Base-by-base conservation (phyloP, 1,140 invertebrate genomes). In the Coenobita brevimanus region DNA sequence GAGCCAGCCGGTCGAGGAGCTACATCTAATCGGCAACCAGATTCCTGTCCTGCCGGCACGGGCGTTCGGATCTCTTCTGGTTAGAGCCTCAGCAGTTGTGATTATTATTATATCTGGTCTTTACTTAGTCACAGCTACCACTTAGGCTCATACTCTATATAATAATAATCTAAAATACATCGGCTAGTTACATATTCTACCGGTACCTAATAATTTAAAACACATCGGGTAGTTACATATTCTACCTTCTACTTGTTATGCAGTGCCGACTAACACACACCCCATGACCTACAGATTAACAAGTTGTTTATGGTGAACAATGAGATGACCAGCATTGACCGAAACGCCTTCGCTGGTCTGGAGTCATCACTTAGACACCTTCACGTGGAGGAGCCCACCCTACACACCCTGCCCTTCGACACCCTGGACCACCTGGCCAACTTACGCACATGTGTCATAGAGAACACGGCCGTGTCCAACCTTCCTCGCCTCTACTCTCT, bases 281-380 rank as follows among this genome's bases (percentile, higher is more conserved):
- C 0, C 64, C 64, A 1, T 60, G n/a, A n/a, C 4, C 36, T 30
- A 0, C 89, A 91, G 82, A 76, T 91, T 43, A 89, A 91, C 69
- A 90, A 85, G 57, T 54, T 91, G 38, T 83, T 90, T 43, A 81
- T 91, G 71, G 54, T 76, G 13, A 75, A 88, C 71, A 91, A 91
- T 71, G 73, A 76, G 43, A 50, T 91, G 78, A 75, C 43, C 15
- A 71, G 81, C 83, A 83, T 91, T 17, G 64, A 64, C 17, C 89
- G 90, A 27, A 91, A 91, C 57, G 89, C 90, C 15, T 90, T 91
- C 76, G 90, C 89, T 3, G 90, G 90, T 2, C 64, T 91, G 4
- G 89, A 91, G 69, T 76, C 90, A 10, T 88, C 88, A 0, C 83
- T 91, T n/a, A 57, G 79, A 27, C 90, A 90, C 38, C 71, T 91